Base-by-base conservation (phyloP, 2,888 invertebrate genomes). In the Dilophus febrilis region DNA sequence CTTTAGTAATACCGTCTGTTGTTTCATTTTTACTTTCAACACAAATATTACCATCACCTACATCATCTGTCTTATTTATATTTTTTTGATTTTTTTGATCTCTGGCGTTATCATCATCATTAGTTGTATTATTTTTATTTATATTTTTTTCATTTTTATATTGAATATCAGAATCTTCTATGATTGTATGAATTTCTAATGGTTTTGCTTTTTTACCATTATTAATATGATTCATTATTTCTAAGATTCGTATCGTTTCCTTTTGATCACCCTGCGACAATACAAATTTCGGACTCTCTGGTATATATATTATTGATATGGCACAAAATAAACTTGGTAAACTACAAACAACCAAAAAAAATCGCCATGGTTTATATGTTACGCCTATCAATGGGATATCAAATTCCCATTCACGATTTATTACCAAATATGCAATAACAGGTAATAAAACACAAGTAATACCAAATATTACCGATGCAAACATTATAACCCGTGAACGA, bases 401-500 rank as follows among this genome's bases (percentile, higher is more conserved):
- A 30, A 55, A 49, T 14, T 46, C 45, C 55, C 57, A 60, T 31
- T 54, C 50, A 22, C 54, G 51, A 43, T 58, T 57, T 18, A 59
- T 53, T 4, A 58, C 51, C 17, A 56, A 16, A 56, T 57, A 58
- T 16, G 58, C 58, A 19, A 59, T 46, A 11, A 51, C 52, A 8
- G 60, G 60, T 46, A 59, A 49, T 30, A 53, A 17, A 47, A 59
- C 53, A 8, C 56, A 52, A n/a, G 55, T 54, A 17, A 57, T 38
- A 14, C 58, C 58, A 35, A 58, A 57, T 26, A 59, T 55, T 19
- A 57, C 51, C 6, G 57, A 55, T 1, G 57, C 50, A 14, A 54
- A 54, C 54, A 59, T 55, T 8, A 61, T 55, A 5, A 57, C 61
- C 48, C 64, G 63, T 2, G 67, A 63, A 10, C 68, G 57, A 32